Evolutionary conservation across 2,888 invertebrate species (phyloP).

Genomic region (Notocelia uddmanniana): DNA sequence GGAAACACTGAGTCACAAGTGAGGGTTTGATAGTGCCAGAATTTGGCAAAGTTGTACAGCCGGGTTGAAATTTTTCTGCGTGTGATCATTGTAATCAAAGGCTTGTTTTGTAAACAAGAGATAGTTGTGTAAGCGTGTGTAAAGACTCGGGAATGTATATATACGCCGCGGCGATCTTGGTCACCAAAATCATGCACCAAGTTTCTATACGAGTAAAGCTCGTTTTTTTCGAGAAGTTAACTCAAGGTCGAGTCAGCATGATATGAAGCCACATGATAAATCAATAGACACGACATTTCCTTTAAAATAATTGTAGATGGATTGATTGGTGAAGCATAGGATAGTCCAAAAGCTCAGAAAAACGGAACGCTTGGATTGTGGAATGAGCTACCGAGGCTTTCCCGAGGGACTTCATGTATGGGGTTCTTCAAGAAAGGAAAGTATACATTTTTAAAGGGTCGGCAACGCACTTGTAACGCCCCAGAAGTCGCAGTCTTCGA

Average conservation of each 20-base stretch:
- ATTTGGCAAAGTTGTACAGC: conserved; percentile 20
- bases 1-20: conserved; percentile 31
- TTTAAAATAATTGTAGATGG: too few species aligned
- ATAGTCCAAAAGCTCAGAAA: too few species aligned
- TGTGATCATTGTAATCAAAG: conserved; percentile 25
- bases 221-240: background rate
- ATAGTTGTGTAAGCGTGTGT: conserved; percentile 15
- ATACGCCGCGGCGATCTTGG: background rate
- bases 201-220: too few species aligned
- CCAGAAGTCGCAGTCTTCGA: too few species aligned
- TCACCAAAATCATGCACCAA: background rate
- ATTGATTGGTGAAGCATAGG: too few species aligned
- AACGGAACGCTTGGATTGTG: too few species aligned
- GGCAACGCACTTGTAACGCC: too few species aligned
- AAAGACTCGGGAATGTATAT: conserved; percentile 9
- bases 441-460: too few species aligned
- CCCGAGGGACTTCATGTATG: too few species aligned
- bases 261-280: background rate
- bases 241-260: too few species aligned
- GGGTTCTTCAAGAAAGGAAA: too few species aligned
- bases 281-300: background rate
- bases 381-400: too few species aligned
- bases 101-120: conserved; percentile 40
- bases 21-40: conserved; percentile 8
- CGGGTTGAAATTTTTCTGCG: conserved; percentile 14